Evolutionary conservation across 2,113 vertebrate species (phyloP).

Genomic region (Nothocercus nigrocapillus): DNA sequence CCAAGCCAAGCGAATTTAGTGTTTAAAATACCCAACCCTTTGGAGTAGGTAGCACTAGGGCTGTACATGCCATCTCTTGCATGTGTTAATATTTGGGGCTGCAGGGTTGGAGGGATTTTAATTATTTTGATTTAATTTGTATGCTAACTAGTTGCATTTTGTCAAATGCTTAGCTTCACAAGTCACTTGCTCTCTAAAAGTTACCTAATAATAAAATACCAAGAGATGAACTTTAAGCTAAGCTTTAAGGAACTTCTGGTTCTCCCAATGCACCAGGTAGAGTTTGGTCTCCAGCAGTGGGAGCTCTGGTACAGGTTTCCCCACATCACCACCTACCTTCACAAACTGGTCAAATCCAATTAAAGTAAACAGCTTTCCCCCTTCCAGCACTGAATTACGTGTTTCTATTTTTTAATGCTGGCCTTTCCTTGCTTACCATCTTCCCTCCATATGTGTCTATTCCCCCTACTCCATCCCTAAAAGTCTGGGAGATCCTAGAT

Average conservation of each 20-base stretch:
- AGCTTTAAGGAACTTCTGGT: not conserved
- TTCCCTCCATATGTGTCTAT: accelerated
- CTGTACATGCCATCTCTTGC: not conserved
- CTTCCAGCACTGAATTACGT: accelerated
- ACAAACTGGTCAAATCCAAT: not conserved
- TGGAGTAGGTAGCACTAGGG: not conserved
- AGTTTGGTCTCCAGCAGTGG: constrained; percentile 44
- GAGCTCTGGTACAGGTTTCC: constrained; percentile 48
- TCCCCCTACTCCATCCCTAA: not conserved
- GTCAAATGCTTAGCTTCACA: not conserved
- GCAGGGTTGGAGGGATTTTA: not conserved
- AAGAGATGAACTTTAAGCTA: not conserved
- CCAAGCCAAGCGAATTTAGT: not conserved
- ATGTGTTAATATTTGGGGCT: not conserved
- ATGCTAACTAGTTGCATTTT: not conserved
- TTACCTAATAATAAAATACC: not conserved
- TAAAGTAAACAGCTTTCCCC: not conserved
- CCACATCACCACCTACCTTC: not conserved
- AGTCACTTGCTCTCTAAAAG: not conserved
- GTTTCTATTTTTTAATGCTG: not conserved
- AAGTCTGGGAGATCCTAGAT: not conserved
- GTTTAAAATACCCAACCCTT: not conserved
- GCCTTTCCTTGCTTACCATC: not conserved
- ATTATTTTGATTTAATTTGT: not conserved
- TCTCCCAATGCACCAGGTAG: not conserved